A percentile compares a stretch with the other conserved stretches of the same genome.
Conservation (phyloP, 2,797 vertebrate genomes). For the Clarias platycephalus region DNA sequence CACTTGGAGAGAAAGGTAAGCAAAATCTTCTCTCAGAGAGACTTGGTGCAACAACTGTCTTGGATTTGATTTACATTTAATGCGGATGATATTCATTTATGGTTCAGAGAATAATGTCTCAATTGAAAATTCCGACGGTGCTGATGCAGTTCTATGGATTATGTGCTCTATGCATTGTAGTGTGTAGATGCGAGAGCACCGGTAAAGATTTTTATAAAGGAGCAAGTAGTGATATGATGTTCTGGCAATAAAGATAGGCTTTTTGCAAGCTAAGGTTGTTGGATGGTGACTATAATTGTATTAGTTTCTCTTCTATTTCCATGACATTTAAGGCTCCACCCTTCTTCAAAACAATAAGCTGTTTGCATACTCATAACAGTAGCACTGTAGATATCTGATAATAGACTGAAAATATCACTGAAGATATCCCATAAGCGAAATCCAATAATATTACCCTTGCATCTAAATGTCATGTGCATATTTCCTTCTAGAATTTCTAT, state of each 20-base stretch:
- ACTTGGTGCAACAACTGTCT: background rate
- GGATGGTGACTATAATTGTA: background rate
- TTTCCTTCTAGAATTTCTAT: background rate
- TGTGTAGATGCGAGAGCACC: background rate
- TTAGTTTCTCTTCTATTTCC: background rate
- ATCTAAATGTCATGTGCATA: background rate
- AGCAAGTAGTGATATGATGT: background rate
- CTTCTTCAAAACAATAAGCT: background rate
- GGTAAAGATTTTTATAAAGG: background rate
- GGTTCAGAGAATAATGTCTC: background rate
- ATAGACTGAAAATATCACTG: no score
- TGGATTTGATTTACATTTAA: background rate
- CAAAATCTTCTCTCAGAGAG: background rate
- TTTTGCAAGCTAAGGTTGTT: background rate
- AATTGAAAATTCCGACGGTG: background rate
- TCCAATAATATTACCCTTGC: background rate
- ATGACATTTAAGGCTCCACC: background rate
- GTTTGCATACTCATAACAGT: background rate
- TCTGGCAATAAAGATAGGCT: background rate
- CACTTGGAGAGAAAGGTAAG: slow-evolving; percentile 92
- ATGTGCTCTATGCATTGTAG: background rate
- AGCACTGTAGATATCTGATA: background rate
- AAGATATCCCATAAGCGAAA: background rate
- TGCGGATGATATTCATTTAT: background rate
- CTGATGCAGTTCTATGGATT: background rate